Conservation (phyloP, 2,797 vertebrate species). For the Falco peregrinus region DNA sequence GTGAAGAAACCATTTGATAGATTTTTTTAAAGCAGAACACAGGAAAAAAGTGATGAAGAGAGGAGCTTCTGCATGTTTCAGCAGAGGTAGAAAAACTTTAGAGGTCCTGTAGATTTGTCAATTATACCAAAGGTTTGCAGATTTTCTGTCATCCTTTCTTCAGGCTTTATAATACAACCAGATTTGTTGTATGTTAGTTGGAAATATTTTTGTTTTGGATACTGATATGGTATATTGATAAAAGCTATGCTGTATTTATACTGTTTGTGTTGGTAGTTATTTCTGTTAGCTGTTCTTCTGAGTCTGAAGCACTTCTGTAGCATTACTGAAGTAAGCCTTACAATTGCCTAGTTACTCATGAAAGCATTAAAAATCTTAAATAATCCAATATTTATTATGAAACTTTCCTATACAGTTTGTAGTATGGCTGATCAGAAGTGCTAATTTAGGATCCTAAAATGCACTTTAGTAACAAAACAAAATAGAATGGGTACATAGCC, state of each 20-base stretch:
- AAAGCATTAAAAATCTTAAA: background rate
- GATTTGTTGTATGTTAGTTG: background rate
- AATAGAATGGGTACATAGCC: slow-evolving; percentile 43
- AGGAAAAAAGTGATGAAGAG: background rate
- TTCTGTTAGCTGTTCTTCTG: background rate
- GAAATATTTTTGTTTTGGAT: background rate
- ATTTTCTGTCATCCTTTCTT: background rate
- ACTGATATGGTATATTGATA: background rate
- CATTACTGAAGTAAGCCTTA: background rate
- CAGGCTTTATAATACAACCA: background rate
- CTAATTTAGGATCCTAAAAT: slow-evolving; percentile 14
- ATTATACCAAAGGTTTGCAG: background rate
- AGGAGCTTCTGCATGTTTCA: background rate
- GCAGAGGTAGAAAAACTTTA: background rate
- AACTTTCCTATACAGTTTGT: background rate
- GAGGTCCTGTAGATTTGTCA: background rate
- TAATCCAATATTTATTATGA: background rate
- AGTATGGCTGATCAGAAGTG: background rate
- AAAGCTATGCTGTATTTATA: background rate
- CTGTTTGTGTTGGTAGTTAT: background rate
- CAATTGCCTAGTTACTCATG: background rate
- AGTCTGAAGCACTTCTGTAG: background rate
- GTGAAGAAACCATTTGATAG: background rate
- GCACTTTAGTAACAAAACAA: slow-evolving; percentile 20
- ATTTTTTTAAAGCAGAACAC: background rate